Evolutionary conservation across 2,113 vertebrate genomes (phyloP).

Genomic region (Condylura cristata): DNA sequence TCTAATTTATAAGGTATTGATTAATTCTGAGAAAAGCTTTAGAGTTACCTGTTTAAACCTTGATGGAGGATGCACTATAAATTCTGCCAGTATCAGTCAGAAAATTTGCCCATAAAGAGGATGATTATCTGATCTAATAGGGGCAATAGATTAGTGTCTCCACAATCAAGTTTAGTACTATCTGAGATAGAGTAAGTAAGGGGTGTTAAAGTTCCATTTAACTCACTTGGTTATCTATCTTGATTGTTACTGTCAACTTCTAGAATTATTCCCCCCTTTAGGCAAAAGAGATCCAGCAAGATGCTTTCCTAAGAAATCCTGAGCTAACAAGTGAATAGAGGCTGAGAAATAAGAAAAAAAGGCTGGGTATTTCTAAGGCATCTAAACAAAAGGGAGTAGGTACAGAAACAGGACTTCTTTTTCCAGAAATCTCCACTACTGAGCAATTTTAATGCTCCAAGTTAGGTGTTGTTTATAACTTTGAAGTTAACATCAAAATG

Average conservation of each 20-base stretch:
- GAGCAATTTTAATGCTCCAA: not conserved
- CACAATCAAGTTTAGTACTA: not conserved
- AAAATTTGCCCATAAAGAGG: not conserved
- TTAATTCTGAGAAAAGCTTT: not conserved
- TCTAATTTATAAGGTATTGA: not conserved
- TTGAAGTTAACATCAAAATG: not conserved
- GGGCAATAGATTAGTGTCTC: not conserved
- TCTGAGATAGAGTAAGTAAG: not conserved
- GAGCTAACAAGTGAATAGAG: not conserved
- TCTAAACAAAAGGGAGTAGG: not conserved
- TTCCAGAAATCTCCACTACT: not conserved
- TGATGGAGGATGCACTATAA: not conserved
- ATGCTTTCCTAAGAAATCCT: not conserved
- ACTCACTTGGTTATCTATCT: not conserved
- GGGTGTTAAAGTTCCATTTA: not conserved
- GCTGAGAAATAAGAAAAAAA: not conserved
- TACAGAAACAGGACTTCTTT: not conserved
- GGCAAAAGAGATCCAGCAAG: not conserved
- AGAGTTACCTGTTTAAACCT: not conserved
- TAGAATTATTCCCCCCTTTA: not conserved
- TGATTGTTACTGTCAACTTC: not conserved
- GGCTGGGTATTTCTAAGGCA: not conserved
- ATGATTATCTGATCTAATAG: not conserved
- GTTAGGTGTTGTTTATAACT: not conserved
- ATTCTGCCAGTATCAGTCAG: not conserved